A percentile compares a stretch with the other conserved stretches of the same genome.
Evolutionary conservation across 2,888 invertebrate species (phyloP).

Genomic region (Volucella bombylans): DNA sequence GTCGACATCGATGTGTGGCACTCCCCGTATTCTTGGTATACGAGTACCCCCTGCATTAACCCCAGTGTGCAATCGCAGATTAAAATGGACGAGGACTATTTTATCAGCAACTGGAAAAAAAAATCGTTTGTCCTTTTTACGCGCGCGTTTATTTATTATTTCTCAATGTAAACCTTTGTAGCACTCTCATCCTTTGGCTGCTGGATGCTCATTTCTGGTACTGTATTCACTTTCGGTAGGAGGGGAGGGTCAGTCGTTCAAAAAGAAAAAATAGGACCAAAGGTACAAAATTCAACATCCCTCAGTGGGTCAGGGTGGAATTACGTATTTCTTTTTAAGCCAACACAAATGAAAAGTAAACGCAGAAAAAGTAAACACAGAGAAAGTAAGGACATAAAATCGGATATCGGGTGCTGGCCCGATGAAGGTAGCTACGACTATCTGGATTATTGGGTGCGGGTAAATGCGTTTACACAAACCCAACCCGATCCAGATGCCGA

Average conservation of each 20-base stretch:
- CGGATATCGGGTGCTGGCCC: neutral
- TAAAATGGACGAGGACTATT: conserved; percentile 62
- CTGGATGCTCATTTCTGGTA: neutral
- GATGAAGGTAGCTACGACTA: conserved; percentile 8
- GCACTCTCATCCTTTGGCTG: conserved; percentile 3
- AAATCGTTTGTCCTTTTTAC: conserved; percentile 3
- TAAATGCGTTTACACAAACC: conserved; percentile 52
- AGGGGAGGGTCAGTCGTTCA: neutral
- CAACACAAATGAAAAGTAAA: conserved; percentile 70
- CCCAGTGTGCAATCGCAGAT: conserved; percentile 62
- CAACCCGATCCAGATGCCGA: conserved; percentile 27
- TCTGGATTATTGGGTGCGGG: conserved; percentile 54
- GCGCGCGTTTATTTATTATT: conserved; percentile 39
- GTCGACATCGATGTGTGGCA: conserved; percentile 32
- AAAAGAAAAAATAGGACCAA: conserved; percentile 6
- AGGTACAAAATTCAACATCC: conserved; percentile 7
- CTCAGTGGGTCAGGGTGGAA: conserved; percentile 51
- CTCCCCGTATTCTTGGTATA: neutral
- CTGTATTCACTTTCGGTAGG: conserved; percentile 7
- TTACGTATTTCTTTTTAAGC: conserved; percentile 66
- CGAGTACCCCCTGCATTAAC: neutral
- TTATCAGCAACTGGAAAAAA: conserved; percentile 48
- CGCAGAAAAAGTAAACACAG: conserved; percentile 61
- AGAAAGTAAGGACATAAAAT: conserved; percentile 29
- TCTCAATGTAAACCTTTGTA: conserved; percentile 23